Evolutionary conservation across 2,113 vertebrate species (phyloP).

Genomic region (Heliornis fulica): DNA sequence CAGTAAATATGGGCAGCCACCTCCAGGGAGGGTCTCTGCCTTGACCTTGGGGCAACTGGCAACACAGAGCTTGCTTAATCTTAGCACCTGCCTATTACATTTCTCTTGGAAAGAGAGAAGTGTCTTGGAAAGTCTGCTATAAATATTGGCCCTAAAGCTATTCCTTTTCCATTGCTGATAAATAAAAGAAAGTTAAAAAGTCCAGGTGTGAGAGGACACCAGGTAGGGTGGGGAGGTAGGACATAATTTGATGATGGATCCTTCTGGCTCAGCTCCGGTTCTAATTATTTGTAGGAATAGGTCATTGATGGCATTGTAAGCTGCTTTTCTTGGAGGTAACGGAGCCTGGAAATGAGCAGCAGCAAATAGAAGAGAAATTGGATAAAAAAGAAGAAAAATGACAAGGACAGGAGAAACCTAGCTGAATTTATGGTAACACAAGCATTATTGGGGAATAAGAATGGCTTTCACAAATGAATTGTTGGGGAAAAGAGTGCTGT

Average conservation of each 20-base stretch:
- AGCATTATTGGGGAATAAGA: neutral
- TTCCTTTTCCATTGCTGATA: neutral
- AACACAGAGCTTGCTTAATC: neutral
- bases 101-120: neutral
- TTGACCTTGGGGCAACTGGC: neutral
- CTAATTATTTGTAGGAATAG: constrained; percentile 14
- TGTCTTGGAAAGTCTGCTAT: neutral
- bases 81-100: neutral
- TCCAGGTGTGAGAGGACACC: neutral
- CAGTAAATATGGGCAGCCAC: neutral
- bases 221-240: neutral
- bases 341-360: neutral
- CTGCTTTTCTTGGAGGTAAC: neutral
- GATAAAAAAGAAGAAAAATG: neutral
- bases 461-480: neutral
- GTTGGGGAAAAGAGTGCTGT: neutral
- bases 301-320: neutral
- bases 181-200: neutral
- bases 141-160: neutral
- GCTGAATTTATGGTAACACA: neutral
- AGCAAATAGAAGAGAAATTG: neutral
- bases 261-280: neutral
- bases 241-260: neutral
- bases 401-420: neutral
- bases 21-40: neutral